Evolutionary conservation across 2,113 vertebrate genomes (phyloP), one percentile per base, ranked within the genome.

Genomic region (Rynchops niger): DNA sequence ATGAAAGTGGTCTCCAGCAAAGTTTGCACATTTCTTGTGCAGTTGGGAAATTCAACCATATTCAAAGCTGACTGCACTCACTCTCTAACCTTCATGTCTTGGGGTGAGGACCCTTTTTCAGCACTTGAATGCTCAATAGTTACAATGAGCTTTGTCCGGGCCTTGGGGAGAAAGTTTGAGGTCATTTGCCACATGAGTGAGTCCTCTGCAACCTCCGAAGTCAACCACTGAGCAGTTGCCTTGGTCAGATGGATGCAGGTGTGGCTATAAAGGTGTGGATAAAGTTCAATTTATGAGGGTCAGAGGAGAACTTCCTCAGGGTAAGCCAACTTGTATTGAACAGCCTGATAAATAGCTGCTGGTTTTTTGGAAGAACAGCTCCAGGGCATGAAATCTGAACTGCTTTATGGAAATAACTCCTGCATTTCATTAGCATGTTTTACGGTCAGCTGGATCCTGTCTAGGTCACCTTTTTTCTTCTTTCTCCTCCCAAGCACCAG

Each of bases 281-380:
- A 40, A 62, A 52, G 12, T 78, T 86, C 38, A 43, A 6, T 96
- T 93, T 88, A 50, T 86, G 53, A 71, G 32, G 38, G 55, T 92
- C 55, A 88, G 71, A 86, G 69, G 65, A 93, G 38, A 84, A 79
- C 34, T 84, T 89, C 36, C 81, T 88, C 3, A 3, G 74, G 27
- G n/a, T 58, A 56, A 42, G 25, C 1, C 0, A 15, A 69, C 9
- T 87, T 82, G 11, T 80, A 25, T 34, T 96, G 72, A 62, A 47
- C 42, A 91, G 38, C 61, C 77, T 95, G 81, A 89, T 67, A 88
- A 88, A 87, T 43, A 87, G 26, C n/a, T 91, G 56, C 61, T 94
- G 30, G 4, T 21, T 82, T 49, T 65, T 67, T 29, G 9, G n/a
- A 94, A 59, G 71, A 91, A 52, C n/a, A 93, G 76, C 50, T 88